phyloP scores from a whole-genome alignment of 2,113 vertebrate species.

The Prolemur simus region DNA sequence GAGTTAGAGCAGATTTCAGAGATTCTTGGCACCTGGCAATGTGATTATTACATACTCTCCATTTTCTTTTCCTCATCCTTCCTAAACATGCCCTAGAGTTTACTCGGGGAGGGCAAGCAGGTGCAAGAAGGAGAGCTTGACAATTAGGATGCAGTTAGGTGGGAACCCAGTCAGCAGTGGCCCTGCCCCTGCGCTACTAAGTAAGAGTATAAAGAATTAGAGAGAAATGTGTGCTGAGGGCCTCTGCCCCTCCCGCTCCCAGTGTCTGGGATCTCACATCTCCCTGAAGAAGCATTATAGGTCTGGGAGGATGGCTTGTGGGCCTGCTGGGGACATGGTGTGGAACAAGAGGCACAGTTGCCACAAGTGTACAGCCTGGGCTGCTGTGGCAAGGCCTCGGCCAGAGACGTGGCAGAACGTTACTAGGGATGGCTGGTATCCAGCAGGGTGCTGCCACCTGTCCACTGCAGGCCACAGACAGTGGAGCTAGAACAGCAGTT shows the following conservation, averaged over 20 bases:
- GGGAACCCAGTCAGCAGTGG: background rate
- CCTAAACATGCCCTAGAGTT: background rate
- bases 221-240: background rate
- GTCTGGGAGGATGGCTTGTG: background rate
- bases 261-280: background rate
- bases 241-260: background rate
- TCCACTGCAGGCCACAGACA: background rate
- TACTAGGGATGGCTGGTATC: background rate
- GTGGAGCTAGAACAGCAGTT: background rate
- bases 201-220: no score
- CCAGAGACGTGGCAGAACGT: background rate
- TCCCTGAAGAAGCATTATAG: background rate
- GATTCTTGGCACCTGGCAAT: background rate
- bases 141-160: background rate
- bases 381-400: fast-evolving
- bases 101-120: background rate
- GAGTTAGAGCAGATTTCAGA: background rate
- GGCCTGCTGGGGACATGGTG: background rate
- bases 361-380: background rate
- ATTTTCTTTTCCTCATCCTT: background rate
- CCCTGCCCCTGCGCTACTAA: background rate
- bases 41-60: background rate
- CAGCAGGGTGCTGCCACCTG: background rate
- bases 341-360: background rate
- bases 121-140: background rate